Base-by-base conservation (phyloP, 1,140 invertebrate species). In the Leptinotarsa defecta region DNA sequence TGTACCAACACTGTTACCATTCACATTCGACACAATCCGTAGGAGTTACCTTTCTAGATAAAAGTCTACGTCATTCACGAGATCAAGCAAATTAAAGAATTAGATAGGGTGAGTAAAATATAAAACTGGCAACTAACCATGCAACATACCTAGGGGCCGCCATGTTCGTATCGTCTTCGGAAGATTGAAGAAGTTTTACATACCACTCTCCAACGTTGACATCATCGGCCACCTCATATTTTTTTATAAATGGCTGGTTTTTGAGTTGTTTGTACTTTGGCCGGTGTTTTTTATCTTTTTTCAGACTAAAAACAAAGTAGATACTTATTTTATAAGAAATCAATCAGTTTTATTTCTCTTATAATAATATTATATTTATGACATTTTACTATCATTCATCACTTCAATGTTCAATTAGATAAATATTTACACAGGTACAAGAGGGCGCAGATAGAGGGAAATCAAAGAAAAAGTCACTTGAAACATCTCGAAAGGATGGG, bases 261-360 rank as follows among this genome's bases (percentile, higher is more conserved):
- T 99, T 89, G 2, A 99, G 89, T 85, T 96, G 92, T 70, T 91
- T 91, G 88, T 99, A 99, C 87, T 99, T 99, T 72, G 97, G 97
- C 77, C 98, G 90, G 78, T 95, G 88, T 83, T 92, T 91, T 84
- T 95, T 96, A 87, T 98, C 94, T 88, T 99, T 99, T 79, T 93
- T 96, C 84, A 99, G 89, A 88, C 96, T 98, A 86, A 80, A 91
- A 89, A 78, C 8, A 43, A 43, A 43, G 34, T 43, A 43, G 34
- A 43, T 43, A 43, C 34, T 43, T 0, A 43, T 43, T 43, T 43
- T 11, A 43, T 3, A 43, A 43, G 3, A 0, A 43, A 11, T 34
- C 6, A 34, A 34, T 34, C 8, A 11, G 34, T 11, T 43, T 43
- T 43, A 43, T 43, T 43, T 43, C 34, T 43, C 34, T 43, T 43